Conservation (phyloP, 2,113 vertebrate species). For the Camelus bactrianus region DNA sequence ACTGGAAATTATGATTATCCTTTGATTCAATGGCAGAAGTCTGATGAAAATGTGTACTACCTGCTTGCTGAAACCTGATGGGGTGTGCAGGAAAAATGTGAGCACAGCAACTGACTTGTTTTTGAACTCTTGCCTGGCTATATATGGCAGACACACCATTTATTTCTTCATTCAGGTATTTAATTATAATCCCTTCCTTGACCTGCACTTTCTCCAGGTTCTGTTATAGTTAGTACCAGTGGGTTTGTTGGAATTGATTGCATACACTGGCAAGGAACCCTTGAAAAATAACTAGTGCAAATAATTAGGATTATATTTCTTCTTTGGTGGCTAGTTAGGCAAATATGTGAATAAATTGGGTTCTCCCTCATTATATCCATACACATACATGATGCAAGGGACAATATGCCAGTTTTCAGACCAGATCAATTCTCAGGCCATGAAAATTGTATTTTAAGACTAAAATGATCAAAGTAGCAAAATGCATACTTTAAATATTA, state of each 20-base stretch:
- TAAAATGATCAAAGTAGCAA: constrained; percentile 19
- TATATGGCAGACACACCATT: background rate
- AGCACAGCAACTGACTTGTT: background rate
- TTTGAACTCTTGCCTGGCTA: background rate
- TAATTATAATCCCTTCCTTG: background rate
- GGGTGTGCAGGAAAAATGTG: background rate
- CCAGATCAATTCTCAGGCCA: background rate
- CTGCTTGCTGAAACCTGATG: constrained; percentile 45
- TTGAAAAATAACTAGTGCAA: constrained; percentile 50
- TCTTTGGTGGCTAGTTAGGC: background rate
- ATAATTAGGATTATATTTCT: constrained; percentile 18
- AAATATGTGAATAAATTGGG: background rate
- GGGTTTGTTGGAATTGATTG: background rate
- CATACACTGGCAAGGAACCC: background rate
- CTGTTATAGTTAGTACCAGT: background rate
- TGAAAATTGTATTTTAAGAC: background rate
- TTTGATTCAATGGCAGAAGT: background rate
- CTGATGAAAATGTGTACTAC: background rate
- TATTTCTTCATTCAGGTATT: background rate
- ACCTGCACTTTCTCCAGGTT: constrained; percentile 17
- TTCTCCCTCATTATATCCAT: background rate
- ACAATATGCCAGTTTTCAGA: background rate
- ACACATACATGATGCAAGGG: background rate
- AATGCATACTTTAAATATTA: background rate
- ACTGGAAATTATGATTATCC: background rate